A percentile compares a stretch with the other conserved stretches of the same genome.
Evolutionary conservation across 2,113 vertebrate genomes (phyloP).

Genomic region (Trachemys scripta): DNA sequence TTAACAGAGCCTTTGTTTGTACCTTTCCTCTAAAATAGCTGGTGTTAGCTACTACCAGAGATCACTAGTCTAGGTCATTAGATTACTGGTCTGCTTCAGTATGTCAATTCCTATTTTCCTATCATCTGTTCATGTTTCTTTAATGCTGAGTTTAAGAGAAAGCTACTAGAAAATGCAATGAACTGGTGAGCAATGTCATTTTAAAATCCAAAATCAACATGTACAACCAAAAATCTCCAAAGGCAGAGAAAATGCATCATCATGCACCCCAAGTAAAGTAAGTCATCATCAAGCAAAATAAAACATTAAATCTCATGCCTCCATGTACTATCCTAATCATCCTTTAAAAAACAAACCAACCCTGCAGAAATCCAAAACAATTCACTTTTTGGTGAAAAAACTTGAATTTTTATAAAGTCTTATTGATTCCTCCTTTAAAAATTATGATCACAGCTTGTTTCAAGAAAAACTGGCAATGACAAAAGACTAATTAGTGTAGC

Average conservation of each 20-base stretch:
- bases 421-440: no score
- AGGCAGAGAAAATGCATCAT: not conserved
- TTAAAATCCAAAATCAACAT: not conserved
- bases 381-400: not conserved
- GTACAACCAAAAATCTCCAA: not conserved
- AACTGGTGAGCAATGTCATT: not conserved
- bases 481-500: not conserved
- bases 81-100: not conserved
- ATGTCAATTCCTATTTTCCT: not conserved
- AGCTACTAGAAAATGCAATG: not conserved
- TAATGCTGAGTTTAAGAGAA: not conserved
- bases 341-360: not conserved
- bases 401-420: no score
- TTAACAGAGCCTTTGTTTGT: not conserved
- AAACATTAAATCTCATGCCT: not conserved
- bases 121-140: not conserved
- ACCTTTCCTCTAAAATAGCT: not conserved
- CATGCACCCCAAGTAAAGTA: not conserved
- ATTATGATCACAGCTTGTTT: not conserved
- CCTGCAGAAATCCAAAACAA: not conserved
- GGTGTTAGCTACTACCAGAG: not conserved
- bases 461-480: not conserved
- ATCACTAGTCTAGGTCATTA: no score
- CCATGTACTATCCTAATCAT: not conserved
- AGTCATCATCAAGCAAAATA: not conserved